Conservation (phyloP, 2,113 vertebrate genomes). For the Perca schrenkii region DNA sequence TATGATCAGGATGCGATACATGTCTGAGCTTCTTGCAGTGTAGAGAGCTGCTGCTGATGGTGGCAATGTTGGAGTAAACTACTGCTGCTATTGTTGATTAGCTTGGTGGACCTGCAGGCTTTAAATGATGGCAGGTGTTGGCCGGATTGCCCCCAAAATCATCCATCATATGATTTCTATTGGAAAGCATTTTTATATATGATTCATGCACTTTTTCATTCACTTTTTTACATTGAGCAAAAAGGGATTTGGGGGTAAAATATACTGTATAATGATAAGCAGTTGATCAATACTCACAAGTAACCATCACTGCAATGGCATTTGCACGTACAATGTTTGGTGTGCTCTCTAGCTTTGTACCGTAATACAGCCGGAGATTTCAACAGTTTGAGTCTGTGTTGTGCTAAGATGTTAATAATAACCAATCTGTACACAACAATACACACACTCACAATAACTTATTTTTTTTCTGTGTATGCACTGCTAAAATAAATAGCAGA, state of each 20-base stretch:
- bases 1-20: background rate
- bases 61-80: background rate
- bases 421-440: background rate
- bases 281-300: background rate
- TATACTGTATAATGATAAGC: background rate
- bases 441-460: slow-evolving; percentile 1
- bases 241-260: background rate
- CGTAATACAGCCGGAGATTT: slow-evolving; percentile 11
- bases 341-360: background rate
- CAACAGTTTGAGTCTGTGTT: slow-evolving; percentile 28
- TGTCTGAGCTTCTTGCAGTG: background rate
- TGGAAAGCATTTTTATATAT: background rate
- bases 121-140: background rate
- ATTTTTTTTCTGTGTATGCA: background rate
- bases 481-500: background rate
- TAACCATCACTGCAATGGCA: background rate
- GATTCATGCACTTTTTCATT: background rate
- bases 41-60: slow-evolving; percentile 5
- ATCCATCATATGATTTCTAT: background rate
- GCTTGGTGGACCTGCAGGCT: background rate
- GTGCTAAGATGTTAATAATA: slow-evolving; percentile 37
- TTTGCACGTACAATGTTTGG: background rate
- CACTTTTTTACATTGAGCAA: background rate
- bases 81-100: background rate
- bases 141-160: background rate